Conservation (phyloP, 1,140 invertebrate genomes). For the Bombus soroeensis region DNA sequence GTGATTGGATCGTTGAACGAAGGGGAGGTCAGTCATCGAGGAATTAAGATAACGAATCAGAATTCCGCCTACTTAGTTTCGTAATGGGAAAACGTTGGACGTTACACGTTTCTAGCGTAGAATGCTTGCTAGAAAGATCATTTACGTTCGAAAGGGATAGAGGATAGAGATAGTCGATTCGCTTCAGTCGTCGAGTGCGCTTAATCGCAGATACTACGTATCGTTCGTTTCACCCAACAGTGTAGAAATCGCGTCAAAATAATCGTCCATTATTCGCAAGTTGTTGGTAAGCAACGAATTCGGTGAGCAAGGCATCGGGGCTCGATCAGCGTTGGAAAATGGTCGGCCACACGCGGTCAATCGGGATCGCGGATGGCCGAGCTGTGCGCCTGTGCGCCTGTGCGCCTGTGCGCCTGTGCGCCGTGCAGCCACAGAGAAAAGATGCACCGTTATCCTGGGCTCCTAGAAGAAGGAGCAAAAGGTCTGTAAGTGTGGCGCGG, state of each 20-base stretch:
- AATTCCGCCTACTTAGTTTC: not conserved
- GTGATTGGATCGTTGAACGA: not conserved
- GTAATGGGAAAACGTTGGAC: no score
- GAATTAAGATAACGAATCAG: not conserved
- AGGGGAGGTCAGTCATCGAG: not conserved
- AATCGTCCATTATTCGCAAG: no score
- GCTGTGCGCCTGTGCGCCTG: not conserved
- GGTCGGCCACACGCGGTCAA: slow-evolving; percentile 45
- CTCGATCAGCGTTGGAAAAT: slow-evolving; percentile 19
- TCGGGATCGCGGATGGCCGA: slow-evolving; percentile 48
- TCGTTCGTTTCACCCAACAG: no score
- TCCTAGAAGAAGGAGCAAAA: slow-evolving; percentile 47
- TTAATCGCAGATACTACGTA: no score
- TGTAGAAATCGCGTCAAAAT: no score
- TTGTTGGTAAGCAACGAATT: not conserved
- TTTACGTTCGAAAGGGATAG: no score
- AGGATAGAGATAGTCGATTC: no score
- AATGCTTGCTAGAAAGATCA: no score
- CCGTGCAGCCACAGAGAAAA: slow-evolving; percentile 24
- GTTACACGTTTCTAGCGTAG: no score
- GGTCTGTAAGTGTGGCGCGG: slow-evolving; percentile 43
- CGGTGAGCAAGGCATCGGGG: not conserved
- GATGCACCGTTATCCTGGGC: slow-evolving; percentile 59
- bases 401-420: no score
- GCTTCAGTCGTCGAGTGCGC: not conserved